Percentiles rank a stretch among this genome's conserved stretches.
phyloP scores from a whole-genome alignment of 2,888 invertebrate species.

The Tortrix viridana region DNA sequence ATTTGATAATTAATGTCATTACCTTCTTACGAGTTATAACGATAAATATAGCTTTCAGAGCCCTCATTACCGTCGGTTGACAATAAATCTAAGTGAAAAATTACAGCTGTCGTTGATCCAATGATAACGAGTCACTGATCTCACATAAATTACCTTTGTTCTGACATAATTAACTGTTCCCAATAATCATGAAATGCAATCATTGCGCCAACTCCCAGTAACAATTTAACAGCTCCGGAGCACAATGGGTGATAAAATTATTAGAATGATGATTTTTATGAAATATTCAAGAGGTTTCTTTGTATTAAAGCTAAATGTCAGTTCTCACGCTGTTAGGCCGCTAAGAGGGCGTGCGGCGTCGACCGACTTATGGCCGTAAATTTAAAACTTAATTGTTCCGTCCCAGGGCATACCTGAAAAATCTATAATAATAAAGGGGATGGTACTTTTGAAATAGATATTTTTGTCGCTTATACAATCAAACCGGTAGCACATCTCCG shows the following conservation, averaged over 20 bases:
- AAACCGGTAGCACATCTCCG: no score
- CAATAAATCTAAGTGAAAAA: not conserved
- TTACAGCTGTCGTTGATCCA: conserved; percentile 6
- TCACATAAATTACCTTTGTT: conserved; percentile 18
- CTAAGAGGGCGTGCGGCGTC: conserved; percentile 1
- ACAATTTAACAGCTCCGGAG: conserved; percentile 24
- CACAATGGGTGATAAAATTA: conserved; percentile 46
- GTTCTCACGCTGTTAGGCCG: conserved; percentile 52
- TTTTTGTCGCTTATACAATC: no score
- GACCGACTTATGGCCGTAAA: not conserved
- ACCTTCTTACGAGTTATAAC: no score
- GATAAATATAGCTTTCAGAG: no score
- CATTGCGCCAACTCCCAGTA: conserved; percentile 47
- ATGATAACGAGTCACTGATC: conserved; percentile 29
- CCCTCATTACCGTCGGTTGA: not conserved
- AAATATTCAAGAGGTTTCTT: conserved; percentile 52
- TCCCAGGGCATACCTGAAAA: no score
- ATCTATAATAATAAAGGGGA: no score
- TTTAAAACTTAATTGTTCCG: not conserved
- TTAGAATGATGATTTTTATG: conserved; percentile 53
- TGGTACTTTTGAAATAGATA: no score
- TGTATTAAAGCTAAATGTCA: conserved; percentile 48
- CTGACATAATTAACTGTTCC: conserved; percentile 8
- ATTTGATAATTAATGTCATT: no score
- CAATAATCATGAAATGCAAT: conserved; percentile 25